Percentiles rank a stretch among this genome's conserved stretches.
Evolutionary conservation across 1,140 invertebrate genomes (phyloP).

Genomic region (Temnothorax curvispinosus): DNA sequence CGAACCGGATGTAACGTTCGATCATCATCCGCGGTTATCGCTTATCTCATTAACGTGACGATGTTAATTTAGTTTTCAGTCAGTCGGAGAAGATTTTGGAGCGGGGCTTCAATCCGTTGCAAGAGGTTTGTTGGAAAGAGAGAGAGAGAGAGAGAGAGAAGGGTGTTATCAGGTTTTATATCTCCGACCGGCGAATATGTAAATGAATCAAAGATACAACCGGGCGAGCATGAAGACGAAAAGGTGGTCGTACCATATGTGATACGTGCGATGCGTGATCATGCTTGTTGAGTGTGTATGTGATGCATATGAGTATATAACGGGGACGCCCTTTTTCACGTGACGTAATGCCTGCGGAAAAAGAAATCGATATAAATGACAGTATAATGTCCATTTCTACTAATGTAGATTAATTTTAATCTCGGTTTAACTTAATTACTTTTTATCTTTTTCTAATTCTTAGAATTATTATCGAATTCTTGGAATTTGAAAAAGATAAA

Average conservation of each 20-base stretch:
- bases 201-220: slow-evolving; percentile 83
- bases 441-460: too few relatives aligned
- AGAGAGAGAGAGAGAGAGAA: slow-evolving; percentile 60
- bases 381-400: too few relatives aligned
- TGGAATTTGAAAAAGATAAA: too few relatives aligned
- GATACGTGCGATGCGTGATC: slow-evolving; percentile 32
- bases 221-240: slow-evolving; percentile 79
- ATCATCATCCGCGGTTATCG: not conserved
- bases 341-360: not conserved
- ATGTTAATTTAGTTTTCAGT: slow-evolving; percentile 80
- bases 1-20: not conserved
- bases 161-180: slow-evolving; percentile 42
- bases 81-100: slow-evolving; percentile 77
- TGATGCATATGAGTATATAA: slow-evolving; percentile 9
- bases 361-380: not conserved
- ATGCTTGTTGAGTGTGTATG: not conserved
- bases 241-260: slow-evolving; percentile 75
- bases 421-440: too few relatives aligned
- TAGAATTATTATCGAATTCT: too few relatives aligned
- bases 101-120: slow-evolving; percentile 61
- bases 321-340: not conserved
- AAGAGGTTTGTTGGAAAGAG: slow-evolving; percentile 72
- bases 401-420: too few relatives aligned
- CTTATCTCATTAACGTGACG: slow-evolving; percentile 57
- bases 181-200: slow-evolving; percentile 76